phyloP scores from a whole-genome alignment of 2,888 invertebrate genomes.

The Ditylenchus weischeri region DNA sequence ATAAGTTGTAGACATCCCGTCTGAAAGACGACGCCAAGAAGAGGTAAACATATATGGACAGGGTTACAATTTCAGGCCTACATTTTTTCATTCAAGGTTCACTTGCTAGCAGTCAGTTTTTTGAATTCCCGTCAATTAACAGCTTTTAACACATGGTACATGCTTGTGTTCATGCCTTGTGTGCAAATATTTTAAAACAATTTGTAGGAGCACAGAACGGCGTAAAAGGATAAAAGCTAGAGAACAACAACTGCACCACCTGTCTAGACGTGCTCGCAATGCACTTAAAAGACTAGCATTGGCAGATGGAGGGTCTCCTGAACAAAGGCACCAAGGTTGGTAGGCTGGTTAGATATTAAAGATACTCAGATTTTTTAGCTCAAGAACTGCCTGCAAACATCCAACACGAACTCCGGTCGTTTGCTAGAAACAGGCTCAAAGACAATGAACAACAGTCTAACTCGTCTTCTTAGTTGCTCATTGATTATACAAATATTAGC shows the following conservation, averaged over 20 bases:
- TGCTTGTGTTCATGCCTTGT: constrained; percentile 34
- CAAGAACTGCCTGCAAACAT: too few relatives aligned
- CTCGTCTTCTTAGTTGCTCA: too few relatives aligned
- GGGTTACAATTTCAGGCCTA: not conserved
- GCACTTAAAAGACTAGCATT: constrained; percentile 31
- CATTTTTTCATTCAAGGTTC: constrained; percentile 43
- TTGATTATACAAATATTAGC: too few relatives aligned
- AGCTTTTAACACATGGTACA: constrained; percentile 52
- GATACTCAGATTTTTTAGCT: too few relatives aligned
- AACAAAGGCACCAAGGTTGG: not conserved
- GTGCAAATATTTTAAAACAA: not conserved
- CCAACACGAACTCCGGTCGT: too few relatives aligned
- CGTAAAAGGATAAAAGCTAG: constrained; percentile 23
- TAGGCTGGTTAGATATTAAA: too few relatives aligned
- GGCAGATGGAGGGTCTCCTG: constrained; percentile 8
- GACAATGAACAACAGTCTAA: too few relatives aligned
- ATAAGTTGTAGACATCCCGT: constrained; percentile 38
- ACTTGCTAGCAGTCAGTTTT: constrained; percentile 54
- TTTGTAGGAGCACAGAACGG: constrained; percentile 3
- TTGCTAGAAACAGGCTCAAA: too few relatives aligned
- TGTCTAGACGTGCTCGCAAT: constrained; percentile 29
- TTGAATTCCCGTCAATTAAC: constrained; percentile 43
- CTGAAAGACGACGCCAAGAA: constrained; percentile 45
- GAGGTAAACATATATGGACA: constrained; percentile 34
- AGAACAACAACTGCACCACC: constrained; percentile 21